phyloP scores from a whole-genome alignment of 92 coral and sea anemone genomes.

The Heliopora coerulea region DNA sequence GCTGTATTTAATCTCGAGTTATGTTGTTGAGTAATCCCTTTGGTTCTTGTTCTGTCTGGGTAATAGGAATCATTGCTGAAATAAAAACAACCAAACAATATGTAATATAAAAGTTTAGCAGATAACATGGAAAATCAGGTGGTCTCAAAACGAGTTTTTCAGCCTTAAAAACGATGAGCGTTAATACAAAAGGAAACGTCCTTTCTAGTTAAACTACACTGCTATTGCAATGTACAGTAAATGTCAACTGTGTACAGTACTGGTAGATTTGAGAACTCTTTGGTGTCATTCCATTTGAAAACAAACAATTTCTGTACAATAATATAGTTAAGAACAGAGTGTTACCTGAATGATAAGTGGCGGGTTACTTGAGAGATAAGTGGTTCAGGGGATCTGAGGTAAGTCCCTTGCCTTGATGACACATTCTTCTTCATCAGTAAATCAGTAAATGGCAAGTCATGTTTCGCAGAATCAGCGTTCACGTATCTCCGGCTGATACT shows the following conservation, averaged over 20 bases:
- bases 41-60: conserved; percentile 16
- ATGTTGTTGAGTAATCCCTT: not conserved
- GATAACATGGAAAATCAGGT: too few relatives aligned
- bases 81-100: not conserved
- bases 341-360: conserved; percentile 35
- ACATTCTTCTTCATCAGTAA: not conserved
- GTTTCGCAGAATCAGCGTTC: not conserved
- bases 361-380: conserved; percentile 26
- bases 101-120: not conserved
- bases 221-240: too few relatives aligned
- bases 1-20: not conserved
- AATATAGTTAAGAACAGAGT: too few relatives aligned
- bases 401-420: not conserved
- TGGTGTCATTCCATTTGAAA: too few relatives aligned
- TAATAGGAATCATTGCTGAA: conserved; percentile 21
- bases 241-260: too few relatives aligned
- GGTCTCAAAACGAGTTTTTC: too few relatives aligned
- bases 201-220: too few relatives aligned
- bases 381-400: conserved; percentile 16
- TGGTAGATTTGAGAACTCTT: too few relatives aligned
- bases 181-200: too few relatives aligned
- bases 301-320: not conserved
- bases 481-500: conserved; percentile 6
- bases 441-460: conserved; percentile 10
- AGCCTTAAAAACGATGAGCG: too few relatives aligned